A percentile compares a stretch with the other conserved stretches of the same genome.
These are phyloP conservation scores for Danaus melanippus DNA, from an alignment of 1,140 invertebrate species.

Conservation along the genomic window DNA sequence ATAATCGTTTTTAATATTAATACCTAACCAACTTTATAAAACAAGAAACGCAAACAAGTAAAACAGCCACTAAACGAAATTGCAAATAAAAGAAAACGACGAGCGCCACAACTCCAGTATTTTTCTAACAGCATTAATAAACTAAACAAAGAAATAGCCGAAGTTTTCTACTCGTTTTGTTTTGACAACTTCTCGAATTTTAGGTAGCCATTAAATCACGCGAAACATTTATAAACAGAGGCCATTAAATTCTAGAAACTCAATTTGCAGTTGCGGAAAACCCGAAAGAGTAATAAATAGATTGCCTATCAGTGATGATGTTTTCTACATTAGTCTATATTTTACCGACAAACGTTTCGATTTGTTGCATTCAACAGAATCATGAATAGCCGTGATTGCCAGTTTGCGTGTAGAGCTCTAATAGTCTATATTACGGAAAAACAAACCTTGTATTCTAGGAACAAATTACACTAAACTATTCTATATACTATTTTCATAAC, in stretches of 20 bases:
- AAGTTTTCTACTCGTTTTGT: constrained; percentile 43
- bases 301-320: constrained; percentile 18
- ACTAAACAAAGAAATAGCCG: constrained; percentile 54
- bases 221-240: constrained; percentile 19
- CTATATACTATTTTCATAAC: constrained; percentile 4
- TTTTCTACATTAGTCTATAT: constrained; percentile 37
- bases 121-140: constrained; percentile 51
- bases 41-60: constrained; percentile 41
- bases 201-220: constrained; percentile 16
- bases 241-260: constrained; percentile 17
- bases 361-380: constrained; percentile 52
- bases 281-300: constrained; percentile 24
- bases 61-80: constrained; percentile 49
- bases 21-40: constrained; percentile 22
- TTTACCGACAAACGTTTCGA: constrained; percentile 41
- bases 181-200: constrained; percentile 31
- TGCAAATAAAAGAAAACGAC: constrained; percentile 54
- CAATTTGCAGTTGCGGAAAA: constrained; percentile 13
- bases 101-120: constrained; percentile 42
- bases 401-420: constrained; percentile 46
- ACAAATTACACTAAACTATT: neutral
- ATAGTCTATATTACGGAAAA: constrained; percentile 17
- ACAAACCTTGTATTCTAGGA: neutral
- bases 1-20: constrained; percentile 12
- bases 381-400: constrained; percentile 47